These are phyloP conservation scores for Rhamphomyia laevipes DNA, from an alignment of 2,888 invertebrate species.

Conservation along the genomic window DNA sequence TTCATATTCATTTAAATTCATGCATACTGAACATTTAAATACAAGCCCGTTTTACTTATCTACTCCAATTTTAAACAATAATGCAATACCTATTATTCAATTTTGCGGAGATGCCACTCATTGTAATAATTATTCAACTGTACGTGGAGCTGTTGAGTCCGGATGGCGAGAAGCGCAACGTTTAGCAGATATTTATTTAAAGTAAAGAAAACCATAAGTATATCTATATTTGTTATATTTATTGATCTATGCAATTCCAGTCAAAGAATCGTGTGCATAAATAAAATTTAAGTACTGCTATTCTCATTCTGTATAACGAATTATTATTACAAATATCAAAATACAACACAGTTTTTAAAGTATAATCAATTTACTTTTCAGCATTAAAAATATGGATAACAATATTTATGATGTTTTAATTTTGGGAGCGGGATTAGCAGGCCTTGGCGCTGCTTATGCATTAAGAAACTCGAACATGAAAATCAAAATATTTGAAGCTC, in stretches of 20 bases:
- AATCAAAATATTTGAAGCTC: conserved; percentile 45
- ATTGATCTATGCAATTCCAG: neutral
- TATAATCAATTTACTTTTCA: neutral
- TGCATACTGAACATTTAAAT: conserved; percentile 43
- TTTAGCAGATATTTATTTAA: conserved; percentile 22
- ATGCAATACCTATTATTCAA: conserved; percentile 40
- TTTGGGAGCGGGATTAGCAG: conserved; percentile 20
- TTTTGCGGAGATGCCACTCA: conserved; percentile 61
- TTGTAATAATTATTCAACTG: conserved; percentile 50
- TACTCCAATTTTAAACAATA: no score
- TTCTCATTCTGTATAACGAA: neutral
- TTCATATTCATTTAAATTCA: conserved; percentile 51
- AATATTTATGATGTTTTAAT: conserved; percentile 15
- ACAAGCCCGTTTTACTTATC: conserved; percentile 26
- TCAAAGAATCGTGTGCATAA: neutral
- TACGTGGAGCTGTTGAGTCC: conserved; percentile 60
- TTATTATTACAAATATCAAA: neutral
- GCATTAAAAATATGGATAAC: neutral
- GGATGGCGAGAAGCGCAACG: conserved; percentile 61
- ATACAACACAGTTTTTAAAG: neutral
- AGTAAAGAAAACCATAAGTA: no score
- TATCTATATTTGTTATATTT: no score
- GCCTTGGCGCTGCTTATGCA: conserved; percentile 18
- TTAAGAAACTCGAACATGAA: conserved; percentile 11
- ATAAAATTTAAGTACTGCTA: neutral